phyloP scores from a whole-genome alignment of 2,113 vertebrate species.

The Gila orcuttii region DNA sequence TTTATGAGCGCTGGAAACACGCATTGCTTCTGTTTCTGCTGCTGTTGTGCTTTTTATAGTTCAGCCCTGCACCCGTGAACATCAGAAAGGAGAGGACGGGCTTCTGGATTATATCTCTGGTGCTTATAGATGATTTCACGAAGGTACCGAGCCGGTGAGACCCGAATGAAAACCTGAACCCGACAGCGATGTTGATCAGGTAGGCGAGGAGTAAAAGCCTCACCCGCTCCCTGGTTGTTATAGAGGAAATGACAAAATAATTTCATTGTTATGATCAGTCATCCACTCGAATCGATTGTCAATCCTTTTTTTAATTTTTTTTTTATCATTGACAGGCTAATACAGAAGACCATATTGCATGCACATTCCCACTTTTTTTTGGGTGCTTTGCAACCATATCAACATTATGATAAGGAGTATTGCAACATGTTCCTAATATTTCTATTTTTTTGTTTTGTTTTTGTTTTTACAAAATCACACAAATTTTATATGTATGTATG shows the following conservation, averaged over 20 bases:
- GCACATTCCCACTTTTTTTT: constrained; percentile 9
- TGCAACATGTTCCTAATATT: not conserved
- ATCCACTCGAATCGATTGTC: not conserved
- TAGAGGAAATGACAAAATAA: not conserved
- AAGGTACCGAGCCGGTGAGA: constrained; percentile 29
- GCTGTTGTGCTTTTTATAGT: constrained; percentile 37
- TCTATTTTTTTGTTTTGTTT: not conserved
- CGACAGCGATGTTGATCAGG: constrained; percentile 43
- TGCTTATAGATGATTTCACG: constrained; percentile 23
- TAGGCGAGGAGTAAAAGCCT: constrained; percentile 34
- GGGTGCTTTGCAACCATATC: constrained; percentile 17
- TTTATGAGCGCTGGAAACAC: constrained; percentile 29
- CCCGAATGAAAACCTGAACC: constrained; percentile 28
- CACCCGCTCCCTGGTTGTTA: not conserved
- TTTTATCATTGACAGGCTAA: not conserved
- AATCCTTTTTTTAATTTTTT: not conserved
- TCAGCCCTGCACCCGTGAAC: constrained; percentile 27
- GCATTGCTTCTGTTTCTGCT: not conserved
- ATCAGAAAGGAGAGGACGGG: not conserved
- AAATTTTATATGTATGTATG: not conserved
- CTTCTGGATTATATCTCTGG: constrained; percentile 24
- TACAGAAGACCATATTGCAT: not conserved
- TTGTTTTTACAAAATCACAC: not conserved
- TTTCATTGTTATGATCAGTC: constrained; percentile 13
- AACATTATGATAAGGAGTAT: constrained; percentile 1